Percentiles rank a stretch among this genome's conserved stretches.
Conservation (phyloP, 2,113 vertebrate species). For the Ornithorhynchus anatinus region DNA sequence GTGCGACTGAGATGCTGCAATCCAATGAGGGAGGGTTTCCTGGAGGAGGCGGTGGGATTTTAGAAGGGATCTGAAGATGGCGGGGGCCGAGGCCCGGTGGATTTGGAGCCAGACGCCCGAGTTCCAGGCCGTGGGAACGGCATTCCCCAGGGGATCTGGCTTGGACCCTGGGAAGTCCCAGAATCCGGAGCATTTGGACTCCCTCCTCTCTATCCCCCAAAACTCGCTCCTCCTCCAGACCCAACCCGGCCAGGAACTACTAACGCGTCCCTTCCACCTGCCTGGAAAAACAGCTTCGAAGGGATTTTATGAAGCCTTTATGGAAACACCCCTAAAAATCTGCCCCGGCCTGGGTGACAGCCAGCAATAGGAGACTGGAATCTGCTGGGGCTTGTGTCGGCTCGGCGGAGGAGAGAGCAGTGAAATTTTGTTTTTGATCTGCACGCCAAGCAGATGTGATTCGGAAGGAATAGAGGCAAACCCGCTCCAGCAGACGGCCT, state of each 20-base stretch:
- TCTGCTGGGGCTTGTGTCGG: constrained; percentile 44
- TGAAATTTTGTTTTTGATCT: constrained; percentile 49
- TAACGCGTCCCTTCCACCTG: constrained; percentile 14
- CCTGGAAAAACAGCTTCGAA: constrained; percentile 56
- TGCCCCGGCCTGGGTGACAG: constrained; percentile 46
- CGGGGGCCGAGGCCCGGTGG: no score
- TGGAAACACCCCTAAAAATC: constrained; percentile 60
- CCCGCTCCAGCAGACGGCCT: constrained; percentile 2
- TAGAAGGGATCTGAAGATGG: no score
- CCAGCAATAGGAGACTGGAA: constrained; percentile 57
- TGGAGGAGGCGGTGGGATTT: no score
- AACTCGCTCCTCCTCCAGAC: not conserved
- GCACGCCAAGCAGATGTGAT: constrained; percentile 33
- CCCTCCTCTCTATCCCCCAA: no score
- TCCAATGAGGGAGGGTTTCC: no score
- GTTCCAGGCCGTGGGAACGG: no score
- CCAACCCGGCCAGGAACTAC: not conserved
- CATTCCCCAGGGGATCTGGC: no score
- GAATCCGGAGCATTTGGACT: no score
- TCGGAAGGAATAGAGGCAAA: constrained; percentile 41
- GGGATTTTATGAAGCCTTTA: constrained; percentile 48
- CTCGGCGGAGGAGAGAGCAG: constrained; percentile 37
- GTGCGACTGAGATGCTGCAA: no score
- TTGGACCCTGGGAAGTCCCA: no score
- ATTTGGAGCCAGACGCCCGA: no score